These are phyloP conservation scores for Dendrocopos noguchii DNA, from an alignment of 2,113 vertebrate species.

Conservation along the genomic window DNA sequence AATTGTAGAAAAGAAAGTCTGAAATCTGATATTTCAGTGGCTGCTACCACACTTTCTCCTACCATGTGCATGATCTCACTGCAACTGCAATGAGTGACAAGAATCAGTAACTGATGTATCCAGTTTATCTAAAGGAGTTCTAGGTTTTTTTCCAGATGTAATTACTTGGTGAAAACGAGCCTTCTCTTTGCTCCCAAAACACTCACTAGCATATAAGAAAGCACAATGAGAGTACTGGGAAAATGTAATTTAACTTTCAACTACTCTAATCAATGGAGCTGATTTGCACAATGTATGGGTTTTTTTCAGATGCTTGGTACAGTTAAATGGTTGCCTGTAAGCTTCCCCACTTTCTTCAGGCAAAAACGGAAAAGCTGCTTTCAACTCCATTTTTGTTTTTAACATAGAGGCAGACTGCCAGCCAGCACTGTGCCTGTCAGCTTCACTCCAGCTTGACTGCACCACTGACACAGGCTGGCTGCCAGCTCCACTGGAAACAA, in stretches of 20 bases:
- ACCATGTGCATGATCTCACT: slow-evolving; percentile 37
- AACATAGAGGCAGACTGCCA: slow-evolving; percentile 69
- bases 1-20: slow-evolving; percentile 14
- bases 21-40: not conserved
- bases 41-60: slow-evolving; percentile 42
- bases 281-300: slow-evolving; percentile 75
- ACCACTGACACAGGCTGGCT: not conserved
- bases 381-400: slow-evolving; percentile 65
- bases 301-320: slow-evolving; percentile 77
- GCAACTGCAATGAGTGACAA: slow-evolving; percentile 54
- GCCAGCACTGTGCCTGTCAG: slow-evolving; percentile 53
- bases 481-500: slow-evolving; percentile 58
- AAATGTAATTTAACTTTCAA: slow-evolving; percentile 81
- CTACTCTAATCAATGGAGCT: slow-evolving; percentile 78
- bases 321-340: slow-evolving; percentile 68
- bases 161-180: slow-evolving; percentile 76
- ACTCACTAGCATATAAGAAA: slow-evolving; percentile 73
- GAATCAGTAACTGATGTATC: slow-evolving; percentile 65
- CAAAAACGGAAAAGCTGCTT: slow-evolving; percentile 69
- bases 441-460: slow-evolving; percentile 57
- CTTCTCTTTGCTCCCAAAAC: slow-evolving; percentile 67
- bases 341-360: slow-evolving; percentile 64
- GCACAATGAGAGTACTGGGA: slow-evolving; percentile 74
- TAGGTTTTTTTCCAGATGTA: slow-evolving; percentile 61
- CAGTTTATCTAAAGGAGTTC: slow-evolving; percentile 66